A percentile compares a stretch with the other conserved stretches of the same genome.
Evolutionary conservation across 2,113 vertebrate species (phyloP).

Genomic region (Triplophysa rosa): DNA sequence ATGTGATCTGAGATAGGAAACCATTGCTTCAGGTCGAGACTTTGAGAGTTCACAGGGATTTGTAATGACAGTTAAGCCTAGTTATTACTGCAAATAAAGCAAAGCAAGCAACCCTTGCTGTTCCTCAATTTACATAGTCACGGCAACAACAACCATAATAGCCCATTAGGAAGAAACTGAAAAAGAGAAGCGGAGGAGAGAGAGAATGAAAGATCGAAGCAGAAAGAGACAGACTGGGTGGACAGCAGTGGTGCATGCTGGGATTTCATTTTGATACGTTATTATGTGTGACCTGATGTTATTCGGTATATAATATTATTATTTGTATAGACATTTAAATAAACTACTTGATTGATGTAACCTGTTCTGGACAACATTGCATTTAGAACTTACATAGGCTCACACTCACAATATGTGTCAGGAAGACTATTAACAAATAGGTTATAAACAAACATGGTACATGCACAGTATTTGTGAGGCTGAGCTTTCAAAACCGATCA

Average conservation of each 20-base stretch:
- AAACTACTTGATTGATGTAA: not conserved
- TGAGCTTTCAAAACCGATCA: not conserved
- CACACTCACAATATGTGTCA: constrained; percentile 3
- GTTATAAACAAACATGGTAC: not conserved
- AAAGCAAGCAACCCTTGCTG: constrained; percentile 39
- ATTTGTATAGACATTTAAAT: no score
- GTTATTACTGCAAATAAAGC: constrained; percentile 15
- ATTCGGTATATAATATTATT: no score
- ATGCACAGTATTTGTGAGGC: not conserved
- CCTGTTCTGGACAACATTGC: not conserved
- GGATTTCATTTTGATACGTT: not conserved
- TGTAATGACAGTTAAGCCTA: constrained; percentile 27
- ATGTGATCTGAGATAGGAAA: not conserved
- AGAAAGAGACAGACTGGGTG: constrained; percentile 13
- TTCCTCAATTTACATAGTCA: constrained; percentile 42
- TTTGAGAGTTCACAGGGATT: not conserved
- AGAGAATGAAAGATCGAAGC: not conserved
- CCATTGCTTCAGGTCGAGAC: not conserved
- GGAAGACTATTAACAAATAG: not conserved
- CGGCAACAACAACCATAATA: constrained; percentile 51
- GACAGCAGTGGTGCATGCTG: not conserved
- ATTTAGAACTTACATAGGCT: not conserved
- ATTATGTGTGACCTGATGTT: constrained; percentile 39
- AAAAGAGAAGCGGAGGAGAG: not conserved
- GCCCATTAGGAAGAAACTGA: constrained; percentile 5